These are phyloP conservation scores for Otolemur garnettii DNA, from an alignment of 2,113 vertebrate genomes.

Conservation along the genomic window DNA sequence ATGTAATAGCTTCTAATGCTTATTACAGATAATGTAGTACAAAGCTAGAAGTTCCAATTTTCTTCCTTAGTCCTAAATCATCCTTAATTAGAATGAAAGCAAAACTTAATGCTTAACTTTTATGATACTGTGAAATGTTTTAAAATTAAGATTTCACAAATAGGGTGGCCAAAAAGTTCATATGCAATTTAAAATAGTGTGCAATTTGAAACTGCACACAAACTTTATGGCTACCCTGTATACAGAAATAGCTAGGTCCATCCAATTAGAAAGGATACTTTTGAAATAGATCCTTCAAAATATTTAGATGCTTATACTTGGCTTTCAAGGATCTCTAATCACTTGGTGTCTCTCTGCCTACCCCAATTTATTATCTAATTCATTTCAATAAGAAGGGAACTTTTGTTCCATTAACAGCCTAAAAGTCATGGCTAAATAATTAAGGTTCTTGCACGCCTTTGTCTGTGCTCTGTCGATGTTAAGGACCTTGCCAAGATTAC, in stretches of 20 bases:
- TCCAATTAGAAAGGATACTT: neutral
- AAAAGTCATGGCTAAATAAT: no score
- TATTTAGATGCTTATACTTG: neutral
- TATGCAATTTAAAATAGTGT: no score
- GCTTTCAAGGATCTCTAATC: neutral
- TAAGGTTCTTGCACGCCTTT: neutral
- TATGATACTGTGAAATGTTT: neutral
- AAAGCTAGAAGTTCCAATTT: neutral
- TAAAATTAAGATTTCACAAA: neutral
- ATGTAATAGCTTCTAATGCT: neutral
- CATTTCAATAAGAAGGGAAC: neutral
- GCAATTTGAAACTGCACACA: no score
- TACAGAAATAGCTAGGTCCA: neutral
- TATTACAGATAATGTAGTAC: neutral
- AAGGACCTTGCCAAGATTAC: neutral
- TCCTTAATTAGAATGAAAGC: slow-evolving; percentile 30
- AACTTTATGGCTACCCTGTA: neutral
- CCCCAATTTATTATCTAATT: neutral
- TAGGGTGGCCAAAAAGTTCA: no score
- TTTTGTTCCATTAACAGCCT: neutral
- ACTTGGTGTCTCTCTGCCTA: neutral
- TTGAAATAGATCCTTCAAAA: slow-evolving; percentile 1
- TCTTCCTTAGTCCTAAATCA: slow-evolving; percentile 27
- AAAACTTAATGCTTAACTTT: neutral
- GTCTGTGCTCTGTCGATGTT: neutral